Evolutionary conservation across 2,113 vertebrate genomes (phyloP), one percentile per base, ranked within the genome.

Genomic region (Cephalopterus ornatus): DNA sequence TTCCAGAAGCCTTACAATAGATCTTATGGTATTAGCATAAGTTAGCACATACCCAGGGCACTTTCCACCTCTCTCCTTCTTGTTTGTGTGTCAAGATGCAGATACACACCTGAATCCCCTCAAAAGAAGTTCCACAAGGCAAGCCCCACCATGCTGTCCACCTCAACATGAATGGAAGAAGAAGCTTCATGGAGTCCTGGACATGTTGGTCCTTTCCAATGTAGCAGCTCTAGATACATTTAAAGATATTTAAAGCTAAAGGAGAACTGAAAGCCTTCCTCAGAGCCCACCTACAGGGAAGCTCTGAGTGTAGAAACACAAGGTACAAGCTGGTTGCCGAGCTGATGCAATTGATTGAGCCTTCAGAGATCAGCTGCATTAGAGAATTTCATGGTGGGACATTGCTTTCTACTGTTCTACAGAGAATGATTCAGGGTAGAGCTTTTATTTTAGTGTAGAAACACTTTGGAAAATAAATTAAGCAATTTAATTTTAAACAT

Each of bases 61-160:
- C 14, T 65, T 21, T 13, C 13, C 46, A 85, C 26, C 8, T n/a
- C 16, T 8, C 1, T 53, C 2, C 3, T 59, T 16, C 2, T 0
- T 5, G 6, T 56, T 76, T 81, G 15, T 28, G 12, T 6, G 7
- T 35, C n/a, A 89, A 75, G 12, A 67, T 37, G 21, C 7, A 9
- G 11, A 8, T 46, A 32, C 55, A 65, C 27, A 72, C 8, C 7
- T 42, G 27, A 77, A 67, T 7, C 2, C 9, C 3, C 12, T 41
- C 22, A 28, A 65, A 65, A 84, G 15, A 53, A 63, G 77, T 65
- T 55, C 63, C 15, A 46, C 0, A 2, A 73, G 35, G 17, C 8
- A 65, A 76, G 14, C 1, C 0, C 22, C 8, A 2, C 11, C 6
- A 8, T 24, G 22, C 8, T 2, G 1, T 17, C 21, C 4, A 14